Base-by-base conservation (phyloP, 1,140 invertebrate genomes). In the Saccostrea cuccullata region DNA sequence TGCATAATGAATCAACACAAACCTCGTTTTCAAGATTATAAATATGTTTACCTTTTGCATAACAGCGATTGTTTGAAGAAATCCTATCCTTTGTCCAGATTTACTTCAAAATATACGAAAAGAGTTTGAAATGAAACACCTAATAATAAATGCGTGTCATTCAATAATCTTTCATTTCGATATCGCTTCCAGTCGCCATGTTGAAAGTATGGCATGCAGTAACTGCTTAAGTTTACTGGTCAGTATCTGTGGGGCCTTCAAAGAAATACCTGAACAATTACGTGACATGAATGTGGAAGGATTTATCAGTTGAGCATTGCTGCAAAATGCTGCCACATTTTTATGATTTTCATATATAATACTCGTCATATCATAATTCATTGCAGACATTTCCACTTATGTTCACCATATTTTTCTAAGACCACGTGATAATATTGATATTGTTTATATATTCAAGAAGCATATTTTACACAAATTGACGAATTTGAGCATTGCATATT, bases 1-100 rank as follows among this genome's bases (percentile, higher is more conserved):
- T 77, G 70, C 70, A 77, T 77, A 77, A 77, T 77, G 70, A 77
- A 77, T 26, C 70, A 30, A 77, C 70, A 36, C 70, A 30, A 26
- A 12, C 70, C 23, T 73, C 13, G 23, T 26, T 77, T 30, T 26
- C 13, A 20, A 15, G 13, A 30, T 12, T 77, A 67, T 67, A 13
- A 15, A 17, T 15, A 36, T 15, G 30, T 23, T 77, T 77, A 77
- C 70, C 70, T 36, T 77, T 77, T 77, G 70, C 70, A 77, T 77
- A 40, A 30, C 70, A 77, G 70, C 70, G 70, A 77, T 26, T 77
- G 70, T 77, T 77, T 36, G 26, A 36, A 30, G 26, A 36, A 30
- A 77, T 77, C 70, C 70, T 77, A 77, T 30, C 2, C 26, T 36
- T 77, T 30, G 70, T 77, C 15, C 30, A 13, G 70, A 13, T 26